Evolutionary conservation across 2,113 vertebrate species (phyloP), one percentile per base, ranked within the genome.

Genomic region (Hydrochoerus hydrochaeris): DNA sequence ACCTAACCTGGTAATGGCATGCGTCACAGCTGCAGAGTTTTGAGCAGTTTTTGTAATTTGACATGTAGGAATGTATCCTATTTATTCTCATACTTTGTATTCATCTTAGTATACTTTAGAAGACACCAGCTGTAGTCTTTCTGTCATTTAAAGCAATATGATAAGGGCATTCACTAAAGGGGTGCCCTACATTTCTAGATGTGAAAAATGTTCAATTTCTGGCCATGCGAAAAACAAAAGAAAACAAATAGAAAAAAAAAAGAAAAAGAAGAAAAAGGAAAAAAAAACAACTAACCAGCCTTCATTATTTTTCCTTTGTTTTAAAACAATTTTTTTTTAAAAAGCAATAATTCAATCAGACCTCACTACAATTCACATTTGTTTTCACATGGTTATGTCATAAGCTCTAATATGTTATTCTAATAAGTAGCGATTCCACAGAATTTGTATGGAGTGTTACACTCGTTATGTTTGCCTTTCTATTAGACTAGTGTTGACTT

Each of bases 81-180:
- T 99, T 99, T 99, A 99, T 99, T 98, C 98, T 98, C 98, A 96
- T 98, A 98, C 98, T 99, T 99, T 98, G 93, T 98, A 98, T 98
- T 98, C 98, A 98, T 98, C 95, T 97, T 98, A 98, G 97, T 96
- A 84, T 98, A 98, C 94, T 92, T 57, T 97, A 98, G 98, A 98
- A 96, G 97, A 97, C 96, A 94, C 88, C 90, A 96, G 97, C 97
- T 98, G 98, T 97, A 95, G 96, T 97, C 93, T 96, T 92, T 91
- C 97, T 98, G 97, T 98, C 97, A 98, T 38, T 88, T 97, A 97
- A 97, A 98, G 98, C 98, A 98, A 98, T 98, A 98, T 89, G 90
- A 94, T 95, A 97, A 96, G 92, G 98, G 78, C 94, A 96, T 97
- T 98, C 98, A 97, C 57, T 93, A 95, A 80, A 75, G 63, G 88